phyloP scores from a whole-genome alignment of 2,113 vertebrate species.

The Thermophis baileyi region DNA sequence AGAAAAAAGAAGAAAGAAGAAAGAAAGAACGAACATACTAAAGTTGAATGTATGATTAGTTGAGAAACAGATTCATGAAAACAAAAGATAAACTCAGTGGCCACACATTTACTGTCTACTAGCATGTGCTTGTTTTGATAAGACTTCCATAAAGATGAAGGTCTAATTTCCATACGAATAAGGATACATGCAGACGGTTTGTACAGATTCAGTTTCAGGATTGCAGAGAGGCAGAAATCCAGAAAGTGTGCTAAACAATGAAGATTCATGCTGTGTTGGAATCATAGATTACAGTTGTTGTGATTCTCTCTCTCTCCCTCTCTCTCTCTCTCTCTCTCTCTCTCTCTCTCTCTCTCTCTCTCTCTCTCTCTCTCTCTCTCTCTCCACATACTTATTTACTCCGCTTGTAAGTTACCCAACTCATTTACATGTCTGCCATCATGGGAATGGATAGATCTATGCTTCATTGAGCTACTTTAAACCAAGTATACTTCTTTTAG shows the following conservation, averaged over 20 bases:
- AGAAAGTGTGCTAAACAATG: neutral
- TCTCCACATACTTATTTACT: neutral
- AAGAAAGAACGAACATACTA: neutral
- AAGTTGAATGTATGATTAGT: neutral
- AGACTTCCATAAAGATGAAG: neutral
- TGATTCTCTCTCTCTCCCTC: too few species aligned
- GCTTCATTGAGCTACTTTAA: neutral
- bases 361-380: too few species aligned
- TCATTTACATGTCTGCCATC: neutral
- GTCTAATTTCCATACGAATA: neutral
- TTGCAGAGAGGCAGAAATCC: neutral
- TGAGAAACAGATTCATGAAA: neutral
- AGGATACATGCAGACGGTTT: too few species aligned
- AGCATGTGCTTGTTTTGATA: neutral
- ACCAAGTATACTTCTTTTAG: neutral
- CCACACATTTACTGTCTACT: neutral
- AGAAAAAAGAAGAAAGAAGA: neutral
- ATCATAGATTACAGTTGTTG: neutral
- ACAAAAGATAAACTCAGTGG: neutral
- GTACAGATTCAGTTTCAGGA: neutral
- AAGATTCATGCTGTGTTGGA: neutral
- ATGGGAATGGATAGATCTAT: neutral
- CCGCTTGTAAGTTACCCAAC: neutral
- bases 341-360: too few species aligned
- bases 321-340: too few species aligned